phyloP scores from a whole-genome alignment of 1,140 invertebrate species.

The Drosophila nigromelanica region DNA sequence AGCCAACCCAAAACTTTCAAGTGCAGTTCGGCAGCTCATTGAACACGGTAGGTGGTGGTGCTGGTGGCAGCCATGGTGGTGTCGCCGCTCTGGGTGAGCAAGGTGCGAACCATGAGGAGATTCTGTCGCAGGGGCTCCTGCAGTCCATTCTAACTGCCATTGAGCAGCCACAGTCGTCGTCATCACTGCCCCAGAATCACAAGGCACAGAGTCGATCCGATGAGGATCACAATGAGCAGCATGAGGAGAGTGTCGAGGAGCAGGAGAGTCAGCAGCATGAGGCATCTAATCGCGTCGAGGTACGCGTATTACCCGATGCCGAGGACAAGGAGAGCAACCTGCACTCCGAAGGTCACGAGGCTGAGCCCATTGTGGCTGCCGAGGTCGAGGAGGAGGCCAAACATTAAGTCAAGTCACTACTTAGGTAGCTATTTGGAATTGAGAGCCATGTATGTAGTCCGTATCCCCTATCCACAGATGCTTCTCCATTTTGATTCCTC shows the following conservation, averaged over 20 bases:
- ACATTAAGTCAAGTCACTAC: slow-evolving; percentile 63
- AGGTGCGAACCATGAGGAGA: slow-evolving; percentile 87
- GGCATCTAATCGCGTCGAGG: slow-evolving; percentile 57
- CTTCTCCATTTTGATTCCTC: too few species aligned
- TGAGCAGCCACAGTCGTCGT: slow-evolving; percentile 85
- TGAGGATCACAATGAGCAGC: slow-evolving; percentile 14
- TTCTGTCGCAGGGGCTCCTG: slow-evolving; percentile 90
- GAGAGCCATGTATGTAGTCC: not conserved
- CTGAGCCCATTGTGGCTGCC: slow-evolving; percentile 64
- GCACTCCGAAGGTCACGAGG: slow-evolving; percentile 53
- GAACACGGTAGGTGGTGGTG: slow-evolving; percentile 31
- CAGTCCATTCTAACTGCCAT: slow-evolving; percentile 91
- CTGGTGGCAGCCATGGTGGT: slow-evolving; percentile 51
- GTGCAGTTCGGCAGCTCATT: slow-evolving; percentile 88
- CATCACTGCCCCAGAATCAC: slow-evolving; percentile 48
- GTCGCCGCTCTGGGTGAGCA: slow-evolving; percentile 67
- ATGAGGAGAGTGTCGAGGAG: slow-evolving; percentile 32
- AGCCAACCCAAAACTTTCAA: slow-evolving; percentile 87
- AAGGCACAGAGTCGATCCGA: slow-evolving; percentile 73
- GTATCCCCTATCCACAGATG: too few species aligned
- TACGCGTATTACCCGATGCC: slow-evolving; percentile 45
- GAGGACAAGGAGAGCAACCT: slow-evolving; percentile 49
- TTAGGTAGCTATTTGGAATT: slow-evolving; percentile 15
- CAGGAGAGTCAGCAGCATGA: slow-evolving; percentile 7
- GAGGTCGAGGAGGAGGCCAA: slow-evolving; percentile 59